A percentile compares a stretch with the other conserved stretches of the same genome.
Evolutionary conservation across 64 coral and sea anemone species (phyloP).

Genomic region (Montipora capricornis): DNA sequence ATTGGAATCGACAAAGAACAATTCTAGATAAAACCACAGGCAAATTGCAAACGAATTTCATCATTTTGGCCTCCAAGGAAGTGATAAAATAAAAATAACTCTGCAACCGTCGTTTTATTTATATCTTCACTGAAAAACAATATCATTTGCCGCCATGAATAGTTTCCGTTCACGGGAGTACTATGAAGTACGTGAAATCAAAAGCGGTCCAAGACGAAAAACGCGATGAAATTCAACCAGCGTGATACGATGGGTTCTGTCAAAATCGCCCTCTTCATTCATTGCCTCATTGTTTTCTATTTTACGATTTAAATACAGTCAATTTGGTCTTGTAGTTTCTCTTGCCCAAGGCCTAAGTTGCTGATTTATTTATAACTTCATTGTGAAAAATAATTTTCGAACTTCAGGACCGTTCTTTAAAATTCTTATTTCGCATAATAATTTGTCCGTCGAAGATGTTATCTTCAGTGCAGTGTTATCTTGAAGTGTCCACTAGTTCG

Average conservation of each 20-base stretch:
- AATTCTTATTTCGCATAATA: neutral
- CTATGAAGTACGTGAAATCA: neutral
- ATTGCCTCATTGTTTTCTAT: neutral
- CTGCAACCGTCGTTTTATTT: neutral
- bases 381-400: neutral
- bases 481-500: neutral
- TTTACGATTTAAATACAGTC: neutral
- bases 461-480: slow-evolving; percentile 23
- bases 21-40: neutral
- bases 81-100: neutral
- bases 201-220: neutral
- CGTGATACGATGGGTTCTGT: neutral
- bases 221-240: neutral
- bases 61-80: neutral
- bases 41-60: neutral
- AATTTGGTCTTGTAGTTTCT: neutral
- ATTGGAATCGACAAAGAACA: too few species aligned
- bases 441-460: slow-evolving; percentile 26
- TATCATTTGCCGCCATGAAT: neutral
- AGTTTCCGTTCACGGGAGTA: neutral
- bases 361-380: neutral
- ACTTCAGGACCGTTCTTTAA: too few species aligned
- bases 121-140: neutral
- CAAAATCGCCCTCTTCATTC: neutral
- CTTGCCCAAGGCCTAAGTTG: neutral